phyloP scores from a whole-genome alignment of 2,113 vertebrate species.

The Sinocyclocheilus maitianheensis region DNA sequence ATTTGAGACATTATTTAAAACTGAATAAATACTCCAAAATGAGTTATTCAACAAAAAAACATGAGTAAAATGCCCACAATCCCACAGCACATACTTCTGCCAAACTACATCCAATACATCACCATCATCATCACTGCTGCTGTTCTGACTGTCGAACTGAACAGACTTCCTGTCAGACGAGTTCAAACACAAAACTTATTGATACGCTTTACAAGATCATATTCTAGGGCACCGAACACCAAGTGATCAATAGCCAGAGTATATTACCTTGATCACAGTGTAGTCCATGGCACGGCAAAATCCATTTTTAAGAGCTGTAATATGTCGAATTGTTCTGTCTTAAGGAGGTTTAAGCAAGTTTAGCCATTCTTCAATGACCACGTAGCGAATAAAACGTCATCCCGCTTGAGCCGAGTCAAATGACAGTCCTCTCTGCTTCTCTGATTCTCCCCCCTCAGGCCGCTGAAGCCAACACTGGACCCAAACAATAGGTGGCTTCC shows the following conservation, averaged over 20 bases:
- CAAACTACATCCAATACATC: neutral
- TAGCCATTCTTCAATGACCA: neutral
- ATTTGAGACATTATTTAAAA: neutral
- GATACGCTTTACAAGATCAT: neutral
- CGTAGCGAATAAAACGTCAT: slow-evolving; percentile 24
- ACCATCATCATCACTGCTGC: too few relatives aligned
- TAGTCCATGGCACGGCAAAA: slow-evolving; percentile 40
- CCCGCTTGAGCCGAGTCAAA: slow-evolving; percentile 27
- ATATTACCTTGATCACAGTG: slow-evolving; percentile 68
- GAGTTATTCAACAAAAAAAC: neutral
- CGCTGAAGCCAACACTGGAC: slow-evolving; percentile 32
- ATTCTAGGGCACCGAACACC: neutral
- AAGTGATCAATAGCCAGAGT: neutral
- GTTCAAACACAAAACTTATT: slow-evolving; percentile 6
- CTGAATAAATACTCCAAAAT: neutral
- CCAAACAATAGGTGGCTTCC: slow-evolving; percentile 65
- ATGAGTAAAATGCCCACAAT: too few relatives aligned
- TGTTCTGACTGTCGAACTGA: neutral
- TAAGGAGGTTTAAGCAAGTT: slow-evolving; percentile 1
- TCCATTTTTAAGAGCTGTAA: neutral
- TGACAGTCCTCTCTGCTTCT: slow-evolving; percentile 30
- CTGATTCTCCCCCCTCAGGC: slow-evolving; percentile 40
- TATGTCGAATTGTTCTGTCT: neutral
- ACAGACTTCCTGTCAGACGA: neutral
- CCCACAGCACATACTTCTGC: neutral